Conservation (phyloP, 2,888 invertebrate species). For the Aporophyla lueneburgensis region DNA sequence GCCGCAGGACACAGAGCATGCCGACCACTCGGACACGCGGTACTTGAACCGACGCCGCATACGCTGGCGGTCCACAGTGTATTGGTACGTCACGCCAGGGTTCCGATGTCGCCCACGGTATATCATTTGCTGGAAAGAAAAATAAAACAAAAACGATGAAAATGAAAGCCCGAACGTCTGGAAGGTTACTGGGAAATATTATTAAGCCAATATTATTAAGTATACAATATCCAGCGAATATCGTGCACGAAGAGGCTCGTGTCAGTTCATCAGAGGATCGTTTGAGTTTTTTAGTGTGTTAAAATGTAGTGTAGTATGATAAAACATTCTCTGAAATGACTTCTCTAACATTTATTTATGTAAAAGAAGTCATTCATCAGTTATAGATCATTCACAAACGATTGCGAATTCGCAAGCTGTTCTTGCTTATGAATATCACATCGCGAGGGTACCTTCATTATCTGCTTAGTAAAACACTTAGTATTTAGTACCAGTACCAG, state of each 20-base stretch:
- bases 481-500: too few species aligned
- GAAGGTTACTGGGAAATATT: neutral
- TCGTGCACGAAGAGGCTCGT: neutral
- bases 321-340: neutral
- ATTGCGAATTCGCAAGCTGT: neutral
- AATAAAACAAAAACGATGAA: neutral
- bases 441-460: neutral
- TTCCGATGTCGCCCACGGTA: conserved; percentile 94
- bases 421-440: neutral
- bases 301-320: too few species aligned
- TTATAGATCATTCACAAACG: too few species aligned
- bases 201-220: neutral
- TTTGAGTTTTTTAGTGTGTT: neutral
- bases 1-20: conserved; percentile 95
- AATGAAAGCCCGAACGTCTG: neutral
- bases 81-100: conserved; percentile 96
- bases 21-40: conserved; percentile 95
- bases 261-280: neutral
- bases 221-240: neutral
- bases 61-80: conserved; percentile 92
- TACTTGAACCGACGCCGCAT: conserved; percentile 92
- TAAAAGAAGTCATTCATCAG: too few species aligned
- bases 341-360: too few species aligned
- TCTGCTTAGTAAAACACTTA: too few species aligned
- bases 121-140: conserved; percentile 90